phyloP scores from a whole-genome alignment of 1,140 invertebrate species.

The Drosophila subpulchrella region DNA sequence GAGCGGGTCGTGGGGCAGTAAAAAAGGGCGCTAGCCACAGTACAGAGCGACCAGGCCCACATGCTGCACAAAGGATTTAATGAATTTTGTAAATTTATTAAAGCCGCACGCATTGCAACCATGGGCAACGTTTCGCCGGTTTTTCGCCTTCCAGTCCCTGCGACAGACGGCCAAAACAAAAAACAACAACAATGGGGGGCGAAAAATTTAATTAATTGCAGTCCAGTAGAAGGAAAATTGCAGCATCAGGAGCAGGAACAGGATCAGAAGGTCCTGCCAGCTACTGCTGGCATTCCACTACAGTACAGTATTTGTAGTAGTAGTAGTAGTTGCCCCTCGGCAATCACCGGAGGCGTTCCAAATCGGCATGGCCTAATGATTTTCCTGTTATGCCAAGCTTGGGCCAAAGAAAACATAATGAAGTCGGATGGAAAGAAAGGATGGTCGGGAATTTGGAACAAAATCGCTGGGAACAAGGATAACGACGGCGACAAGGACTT shows the following conservation, averaged over 20 bases:
- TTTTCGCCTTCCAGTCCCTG: conserved; percentile 30
- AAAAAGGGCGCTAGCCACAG: conserved; percentile 1
- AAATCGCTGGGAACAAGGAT: conserved; percentile 21
- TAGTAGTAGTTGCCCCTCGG: conserved; percentile 28
- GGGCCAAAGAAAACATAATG: conserved; percentile 75
- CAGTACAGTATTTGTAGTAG: background rate
- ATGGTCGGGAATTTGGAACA: conserved; percentile 2
- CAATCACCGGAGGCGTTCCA: conserved; percentile 66
- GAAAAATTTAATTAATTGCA: conserved; percentile 82
- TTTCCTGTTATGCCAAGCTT: conserved; percentile 72
- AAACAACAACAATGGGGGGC: conserved; percentile 22
- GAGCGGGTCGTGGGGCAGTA: too few relatives aligned
- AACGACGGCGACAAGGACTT: conserved; percentile 64
- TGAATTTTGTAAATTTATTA: conserved; percentile 78
- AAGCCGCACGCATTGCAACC: conserved; percentile 62
- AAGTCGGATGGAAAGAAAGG: conserved; percentile 43
- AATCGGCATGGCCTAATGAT: conserved; percentile 81
- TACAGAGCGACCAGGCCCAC: conserved; percentile 25
- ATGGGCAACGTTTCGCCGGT: conserved; percentile 25
- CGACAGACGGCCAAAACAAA: conserved; percentile 17
- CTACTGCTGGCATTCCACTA: conserved; percentile 15
- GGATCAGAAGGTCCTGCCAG: background rate
- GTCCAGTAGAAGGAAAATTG: conserved; percentile 57
- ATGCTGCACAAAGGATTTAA: conserved; percentile 61
- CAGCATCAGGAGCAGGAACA: conserved; percentile 15